Evolutionary conservation across 2,888 invertebrate species (phyloP).

Genomic region (Polydrusus cervinus): DNA sequence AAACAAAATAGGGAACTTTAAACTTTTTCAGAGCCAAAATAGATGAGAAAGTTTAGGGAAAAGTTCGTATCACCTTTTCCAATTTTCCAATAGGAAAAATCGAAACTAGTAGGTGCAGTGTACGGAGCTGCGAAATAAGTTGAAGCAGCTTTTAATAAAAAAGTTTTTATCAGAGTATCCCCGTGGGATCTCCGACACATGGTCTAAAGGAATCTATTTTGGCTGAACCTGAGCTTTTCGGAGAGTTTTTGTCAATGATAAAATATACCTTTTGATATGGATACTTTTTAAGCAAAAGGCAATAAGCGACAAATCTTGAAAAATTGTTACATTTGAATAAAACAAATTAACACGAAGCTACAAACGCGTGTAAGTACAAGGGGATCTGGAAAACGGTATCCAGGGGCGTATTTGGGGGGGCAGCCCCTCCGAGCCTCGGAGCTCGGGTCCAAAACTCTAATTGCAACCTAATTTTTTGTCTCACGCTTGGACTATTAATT

Average conservation of each 20-base stretch:
- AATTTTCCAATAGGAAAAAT: conserved; percentile 38
- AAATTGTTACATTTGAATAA: too few species aligned
- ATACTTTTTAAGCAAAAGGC: not conserved
- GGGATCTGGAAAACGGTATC: too few species aligned
- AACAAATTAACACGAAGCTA: too few species aligned
- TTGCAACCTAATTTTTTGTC: too few species aligned
- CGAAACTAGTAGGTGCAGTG: conserved; percentile 40
- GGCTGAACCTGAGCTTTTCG: conserved; percentile 26
- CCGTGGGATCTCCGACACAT: conserved; percentile 50
- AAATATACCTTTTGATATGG: not conserved
- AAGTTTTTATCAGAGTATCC: conserved; percentile 53
- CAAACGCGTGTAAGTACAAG: too few species aligned
- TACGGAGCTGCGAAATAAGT: conserved; percentile 48
- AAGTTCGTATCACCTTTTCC: conserved; percentile 43
- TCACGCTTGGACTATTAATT: too few species aligned
- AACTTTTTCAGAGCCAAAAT: conserved; percentile 37
- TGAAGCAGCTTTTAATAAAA: conserved; percentile 51
- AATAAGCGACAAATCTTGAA: too few species aligned
- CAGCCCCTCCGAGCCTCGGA: too few species aligned
- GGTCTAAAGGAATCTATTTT: conserved; percentile 28
- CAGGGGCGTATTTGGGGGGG: too few species aligned
- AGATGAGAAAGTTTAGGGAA: conserved; percentile 43
- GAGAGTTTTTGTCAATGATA: conserved; percentile 19
- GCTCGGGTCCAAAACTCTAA: too few species aligned
- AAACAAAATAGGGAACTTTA: conserved; percentile 9